Evolutionary conservation across 1,140 invertebrate genomes (phyloP).

Genomic region (Drosophila athabasca): DNA sequence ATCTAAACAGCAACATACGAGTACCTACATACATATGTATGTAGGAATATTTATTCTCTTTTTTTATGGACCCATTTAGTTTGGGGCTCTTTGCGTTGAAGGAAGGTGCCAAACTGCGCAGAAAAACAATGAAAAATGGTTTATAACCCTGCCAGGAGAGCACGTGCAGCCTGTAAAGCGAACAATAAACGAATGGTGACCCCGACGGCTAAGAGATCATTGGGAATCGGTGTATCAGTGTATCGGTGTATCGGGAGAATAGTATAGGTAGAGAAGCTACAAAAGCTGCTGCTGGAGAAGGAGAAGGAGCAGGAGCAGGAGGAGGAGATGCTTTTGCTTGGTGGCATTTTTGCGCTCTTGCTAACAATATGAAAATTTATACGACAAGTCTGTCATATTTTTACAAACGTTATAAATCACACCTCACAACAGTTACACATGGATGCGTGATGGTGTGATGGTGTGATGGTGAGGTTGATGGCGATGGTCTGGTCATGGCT

Average conservation of each 20-base stretch:
- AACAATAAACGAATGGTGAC: constrained; percentile 33
- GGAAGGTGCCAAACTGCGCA: too few species aligned
- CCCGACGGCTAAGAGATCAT: constrained; percentile 35
- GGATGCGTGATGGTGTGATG: constrained; percentile 44
- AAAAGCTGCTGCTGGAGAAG: constrained; percentile 27
- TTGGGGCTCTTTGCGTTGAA: constrained; percentile 24
- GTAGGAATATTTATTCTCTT: constrained; percentile 11
- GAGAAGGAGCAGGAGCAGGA: constrained; percentile 39
- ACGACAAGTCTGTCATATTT: constrained; percentile 81
- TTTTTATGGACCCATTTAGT: constrained; percentile 42
- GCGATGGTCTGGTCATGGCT: constrained; percentile 11
- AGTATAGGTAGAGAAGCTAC: constrained; percentile 16
- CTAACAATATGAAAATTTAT: constrained; percentile 82
- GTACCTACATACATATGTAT: constrained; percentile 12
- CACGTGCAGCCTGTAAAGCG: constrained; percentile 49
- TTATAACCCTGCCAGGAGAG: constrained; percentile 40
- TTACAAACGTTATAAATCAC: constrained; percentile 81
- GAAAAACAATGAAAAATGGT: constrained; percentile 46
- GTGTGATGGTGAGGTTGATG: constrained; percentile 26
- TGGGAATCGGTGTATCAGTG: constrained; percentile 30
- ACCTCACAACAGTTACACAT: constrained; percentile 55
- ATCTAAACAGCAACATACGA: constrained; percentile 25
- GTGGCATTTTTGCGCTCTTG: constrained; percentile 54
- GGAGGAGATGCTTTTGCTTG: constrained; percentile 57
- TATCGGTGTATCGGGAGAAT: constrained; percentile 2